Percentiles rank a stretch among this genome's conserved stretches.
Conservation (phyloP, 1,140 invertebrate genomes). For the Sitophilus oryzae region DNA sequence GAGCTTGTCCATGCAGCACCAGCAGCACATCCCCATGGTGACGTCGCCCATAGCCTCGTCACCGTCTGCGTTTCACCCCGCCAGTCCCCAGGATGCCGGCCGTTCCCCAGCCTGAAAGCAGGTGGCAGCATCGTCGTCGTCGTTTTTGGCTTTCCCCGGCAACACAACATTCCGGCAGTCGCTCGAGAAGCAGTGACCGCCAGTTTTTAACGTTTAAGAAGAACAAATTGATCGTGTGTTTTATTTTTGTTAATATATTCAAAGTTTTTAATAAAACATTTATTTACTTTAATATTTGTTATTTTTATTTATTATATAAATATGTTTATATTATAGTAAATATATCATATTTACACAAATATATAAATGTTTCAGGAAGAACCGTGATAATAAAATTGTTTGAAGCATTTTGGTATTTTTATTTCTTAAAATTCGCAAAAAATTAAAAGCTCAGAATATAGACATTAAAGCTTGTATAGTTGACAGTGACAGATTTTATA, state of each 20-base stretch:
- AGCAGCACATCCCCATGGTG: slow-evolving; percentile 36
- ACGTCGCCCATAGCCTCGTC: slow-evolving; percentile 25
- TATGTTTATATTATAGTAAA: slow-evolving; percentile 21
- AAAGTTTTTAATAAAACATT: slow-evolving; percentile 45
- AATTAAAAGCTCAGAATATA: too few relatives aligned
- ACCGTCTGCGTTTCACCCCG: slow-evolving; percentile 26
- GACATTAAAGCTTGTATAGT: too few relatives aligned
- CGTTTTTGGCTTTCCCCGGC: not conserved
- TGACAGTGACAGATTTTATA: too few relatives aligned
- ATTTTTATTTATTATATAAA: slow-evolving; percentile 26
- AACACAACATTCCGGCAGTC: slow-evolving; percentile 42
- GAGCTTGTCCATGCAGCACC: slow-evolving; percentile 73
- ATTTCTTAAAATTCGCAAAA: too few relatives aligned
- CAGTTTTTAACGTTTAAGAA: slow-evolving; percentile 40
- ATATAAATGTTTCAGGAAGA: slow-evolving; percentile 23
- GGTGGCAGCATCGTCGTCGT: not conserved
- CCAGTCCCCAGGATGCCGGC: slow-evolving; percentile 29
- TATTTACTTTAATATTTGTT: slow-evolving; percentile 39
- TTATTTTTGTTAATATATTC: slow-evolving; percentile 47
- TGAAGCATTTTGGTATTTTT: not conserved
- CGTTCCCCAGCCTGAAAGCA: slow-evolving; percentile 28
- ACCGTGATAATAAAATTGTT: slow-evolving; percentile 23
- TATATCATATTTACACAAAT: slow-evolving; percentile 21
- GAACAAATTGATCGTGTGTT: slow-evolving; percentile 45
- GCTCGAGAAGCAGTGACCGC: slow-evolving; percentile 37